phyloP scores from a whole-genome alignment of 2,113 vertebrate species.

The Anguilla japonica region DNA sequence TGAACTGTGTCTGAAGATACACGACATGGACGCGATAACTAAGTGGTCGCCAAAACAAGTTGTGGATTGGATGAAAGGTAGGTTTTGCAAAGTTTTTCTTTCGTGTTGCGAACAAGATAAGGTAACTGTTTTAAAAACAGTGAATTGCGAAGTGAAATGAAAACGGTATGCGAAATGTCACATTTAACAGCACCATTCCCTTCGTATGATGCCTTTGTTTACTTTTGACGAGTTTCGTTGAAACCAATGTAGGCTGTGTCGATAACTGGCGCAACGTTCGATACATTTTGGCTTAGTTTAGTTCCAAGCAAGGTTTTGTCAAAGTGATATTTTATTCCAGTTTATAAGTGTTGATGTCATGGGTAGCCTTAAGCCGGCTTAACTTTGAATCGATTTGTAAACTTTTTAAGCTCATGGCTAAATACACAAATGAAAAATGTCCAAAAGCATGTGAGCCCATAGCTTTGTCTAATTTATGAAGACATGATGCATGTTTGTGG shows the following conservation, averaged over 20 bases:
- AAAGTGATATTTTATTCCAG: slow-evolving; percentile 9
- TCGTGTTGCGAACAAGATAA: not conserved
- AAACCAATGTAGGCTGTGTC: not conserved
- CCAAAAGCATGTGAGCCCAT: not conserved
- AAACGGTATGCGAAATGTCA: not conserved
- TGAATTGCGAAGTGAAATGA: not conserved
- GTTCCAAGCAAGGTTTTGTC: not conserved
- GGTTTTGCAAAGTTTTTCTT: slow-evolving; percentile 16
- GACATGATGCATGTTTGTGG: not conserved
- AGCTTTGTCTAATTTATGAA: not conserved
- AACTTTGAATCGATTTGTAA: not conserved
- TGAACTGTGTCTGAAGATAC: slow-evolving; percentile 9
- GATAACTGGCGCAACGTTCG: not conserved
- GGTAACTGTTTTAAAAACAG: not conserved
- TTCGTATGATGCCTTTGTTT: not conserved
- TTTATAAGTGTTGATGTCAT: not conserved
- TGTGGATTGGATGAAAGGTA: slow-evolving; percentile 77
- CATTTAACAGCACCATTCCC: not conserved
- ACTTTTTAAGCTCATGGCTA: not conserved
- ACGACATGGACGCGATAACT: slow-evolving; percentile 74
- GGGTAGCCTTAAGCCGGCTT: not conserved
- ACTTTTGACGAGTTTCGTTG: slow-evolving; percentile 8
- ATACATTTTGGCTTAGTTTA: not conserved
- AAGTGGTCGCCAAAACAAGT: slow-evolving; percentile 78
- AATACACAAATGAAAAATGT: too few species aligned